phyloP scores from a whole-genome alignment of 2,888 invertebrate genomes.

The Eupithecia pulchellata region DNA sequence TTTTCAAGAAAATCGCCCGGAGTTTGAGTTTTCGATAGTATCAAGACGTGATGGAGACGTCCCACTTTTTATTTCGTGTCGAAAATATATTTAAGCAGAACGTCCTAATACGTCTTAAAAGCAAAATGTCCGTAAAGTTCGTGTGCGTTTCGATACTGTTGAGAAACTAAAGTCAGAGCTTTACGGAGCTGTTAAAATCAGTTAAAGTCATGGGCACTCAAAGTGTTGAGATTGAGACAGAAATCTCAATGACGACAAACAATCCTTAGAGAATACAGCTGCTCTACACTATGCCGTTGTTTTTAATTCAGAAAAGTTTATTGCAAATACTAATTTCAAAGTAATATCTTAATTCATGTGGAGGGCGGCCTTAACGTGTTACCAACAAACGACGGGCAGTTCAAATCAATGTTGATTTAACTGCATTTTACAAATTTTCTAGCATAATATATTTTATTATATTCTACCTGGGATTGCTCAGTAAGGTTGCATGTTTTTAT shows the following conservation, averaged over 20 bases:
- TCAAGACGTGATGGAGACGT: too few relatives aligned
- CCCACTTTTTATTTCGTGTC: too few relatives aligned
- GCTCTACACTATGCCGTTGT: neutral
- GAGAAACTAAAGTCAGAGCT: neutral
- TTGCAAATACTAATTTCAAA: neutral
- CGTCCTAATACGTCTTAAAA: too few relatives aligned
- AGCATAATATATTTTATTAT: constrained; percentile 34
- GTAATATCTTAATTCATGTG: neutral
- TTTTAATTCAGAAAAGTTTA: neutral
- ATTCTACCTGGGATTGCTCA: constrained; percentile 36
- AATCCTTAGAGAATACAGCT: neutral
- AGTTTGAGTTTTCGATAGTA: neutral
- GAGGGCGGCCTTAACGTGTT: neutral
- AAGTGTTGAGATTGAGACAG: neutral
- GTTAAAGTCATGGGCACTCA: neutral
- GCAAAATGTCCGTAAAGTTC: too few relatives aligned
- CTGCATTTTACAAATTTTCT: constrained; percentile 21
- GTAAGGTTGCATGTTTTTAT: constrained; percentile 32
- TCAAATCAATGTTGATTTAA: constrained; percentile 1
- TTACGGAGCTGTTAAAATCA: neutral
- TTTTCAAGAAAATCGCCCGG: neutral
- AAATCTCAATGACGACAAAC: neutral
- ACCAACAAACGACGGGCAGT: neutral
- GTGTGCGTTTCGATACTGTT: neutral
- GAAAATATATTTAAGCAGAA: too few relatives aligned